Base-by-base conservation (phyloP, 1,140 invertebrate genomes). In the Holotrichia oblita region DNA sequence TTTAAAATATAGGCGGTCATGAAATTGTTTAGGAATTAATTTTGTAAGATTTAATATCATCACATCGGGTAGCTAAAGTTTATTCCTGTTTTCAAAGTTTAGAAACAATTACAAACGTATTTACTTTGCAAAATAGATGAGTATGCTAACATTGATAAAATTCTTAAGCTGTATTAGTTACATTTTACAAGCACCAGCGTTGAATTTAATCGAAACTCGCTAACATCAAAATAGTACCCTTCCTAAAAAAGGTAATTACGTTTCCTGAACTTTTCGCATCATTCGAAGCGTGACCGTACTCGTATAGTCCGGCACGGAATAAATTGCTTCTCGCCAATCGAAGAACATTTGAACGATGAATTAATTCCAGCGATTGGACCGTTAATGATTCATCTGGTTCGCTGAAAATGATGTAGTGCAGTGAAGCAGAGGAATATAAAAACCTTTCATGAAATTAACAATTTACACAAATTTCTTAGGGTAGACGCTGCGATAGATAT, bases 331-430 rank as follows among this genome's bases (percentile, higher is more conserved):
- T 14, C 48, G 48, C n/a, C 48, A 17, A 55, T 55, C 12, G 48
- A 6, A n/a, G 48, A 55, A 55, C 14, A 55, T 14, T 55, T 55
- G 48, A 55, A 55, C 48, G 48, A 55, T 55, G 48, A 55, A 55
- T 55, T 55, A 55, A 55, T 55, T 55, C n/a, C 6, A 17, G 14
- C 48, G 14, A n/a, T 17, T 14, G 9, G 14, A 55, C 48, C 44
- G 14, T 17, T 55, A 55, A 55, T 17, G 48, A 55, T 17, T 55
- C 48, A 17, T n/a, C 14, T 17, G 3, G 17, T 55, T 55, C 14
- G 6, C n/a, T 17, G 48, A 17, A 55, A 20, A 17, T 55, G 27
- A 34, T 34, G 27, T 34, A 34, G 27, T 34, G 4, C 27, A 34
- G 27, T n/a, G 27, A 34, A 34, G 27, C 4, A 4, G 27, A 34